Evolutionary conservation across 2,888 invertebrate species (phyloP).

Genomic region (Ormyrus nitidulus): DNA sequence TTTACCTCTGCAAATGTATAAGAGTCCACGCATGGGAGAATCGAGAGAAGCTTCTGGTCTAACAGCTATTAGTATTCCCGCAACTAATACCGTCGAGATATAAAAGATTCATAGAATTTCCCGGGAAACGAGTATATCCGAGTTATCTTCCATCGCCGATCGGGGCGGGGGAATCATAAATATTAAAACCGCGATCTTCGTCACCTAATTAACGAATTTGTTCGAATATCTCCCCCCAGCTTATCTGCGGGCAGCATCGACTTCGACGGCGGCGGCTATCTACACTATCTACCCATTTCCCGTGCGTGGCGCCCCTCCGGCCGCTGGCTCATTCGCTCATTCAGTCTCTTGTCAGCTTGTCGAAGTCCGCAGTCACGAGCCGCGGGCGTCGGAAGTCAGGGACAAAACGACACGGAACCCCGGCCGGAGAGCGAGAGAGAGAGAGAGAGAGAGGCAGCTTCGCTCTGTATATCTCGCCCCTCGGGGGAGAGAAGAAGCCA

Average conservation of each 20-base stretch:
- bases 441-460: constrained; percentile 12
- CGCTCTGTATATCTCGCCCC: constrained; percentile 30
- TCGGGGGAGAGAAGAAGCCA: constrained; percentile 54
- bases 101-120: too few species aligned
- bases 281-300: constrained; percentile 35
- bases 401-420: constrained; percentile 53
- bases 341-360: constrained; percentile 38
- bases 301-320: constrained; percentile 1
- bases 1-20: too few species aligned
- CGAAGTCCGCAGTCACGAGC: constrained; percentile 33
- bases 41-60: too few species aligned
- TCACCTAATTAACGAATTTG: constrained; percentile 48
- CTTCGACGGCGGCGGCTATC: constrained; percentile 9
- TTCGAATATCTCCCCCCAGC: constrained; percentile 1
- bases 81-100: too few species aligned
- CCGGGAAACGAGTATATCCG: too few species aligned
- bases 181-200: constrained; percentile 2
- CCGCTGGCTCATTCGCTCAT: constrained; percentile 15
- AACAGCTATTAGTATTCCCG: too few species aligned
- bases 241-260: constrained; percentile 1
- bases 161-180: too few species aligned
- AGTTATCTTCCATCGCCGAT: too few species aligned
- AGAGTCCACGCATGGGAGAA: too few species aligned
- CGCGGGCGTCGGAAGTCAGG: constrained; percentile 51
- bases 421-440: background rate